Evolutionary conservation across 64 coral and sea anemone species (phyloP).

Genomic region (Stichodactyla mertensii): DNA sequence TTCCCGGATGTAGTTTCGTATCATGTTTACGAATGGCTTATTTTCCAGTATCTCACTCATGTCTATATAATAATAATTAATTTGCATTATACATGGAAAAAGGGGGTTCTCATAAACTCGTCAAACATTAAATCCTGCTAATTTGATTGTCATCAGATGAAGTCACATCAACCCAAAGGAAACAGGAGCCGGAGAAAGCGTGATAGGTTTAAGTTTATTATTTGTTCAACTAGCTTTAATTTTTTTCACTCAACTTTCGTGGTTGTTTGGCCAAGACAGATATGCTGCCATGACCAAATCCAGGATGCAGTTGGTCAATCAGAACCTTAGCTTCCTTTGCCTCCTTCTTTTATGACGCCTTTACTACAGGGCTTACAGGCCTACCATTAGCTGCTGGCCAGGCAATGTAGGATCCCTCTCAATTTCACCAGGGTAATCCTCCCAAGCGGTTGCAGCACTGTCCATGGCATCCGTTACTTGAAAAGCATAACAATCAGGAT

Average conservation of each 20-base stretch:
- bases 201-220: background rate
- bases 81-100: no score
- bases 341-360: background rate
- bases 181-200: background rate
- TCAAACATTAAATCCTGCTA: no score
- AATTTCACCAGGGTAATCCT: background rate
- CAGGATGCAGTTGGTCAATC: conserved; percentile 7
- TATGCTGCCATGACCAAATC: conserved; percentile 5
- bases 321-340: background rate
- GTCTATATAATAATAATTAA: no score
- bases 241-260: background rate
- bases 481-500: background rate
- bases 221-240: background rate
- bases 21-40: no score
- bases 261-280: background rate
- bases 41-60: no score
- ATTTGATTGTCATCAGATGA: no score
- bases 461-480: conserved; percentile 8
- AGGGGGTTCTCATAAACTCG: no score
- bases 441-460: conserved; percentile 6
- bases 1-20: no score
- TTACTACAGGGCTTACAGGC: background rate
- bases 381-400: conserved; percentile 8
- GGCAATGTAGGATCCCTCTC: conserved; percentile 8
- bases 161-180: no score